Evolutionary conservation across 2,797 vertebrate genomes (phyloP), one percentile per base, ranked within the genome.

Genomic region (Mycteria americana): DNA sequence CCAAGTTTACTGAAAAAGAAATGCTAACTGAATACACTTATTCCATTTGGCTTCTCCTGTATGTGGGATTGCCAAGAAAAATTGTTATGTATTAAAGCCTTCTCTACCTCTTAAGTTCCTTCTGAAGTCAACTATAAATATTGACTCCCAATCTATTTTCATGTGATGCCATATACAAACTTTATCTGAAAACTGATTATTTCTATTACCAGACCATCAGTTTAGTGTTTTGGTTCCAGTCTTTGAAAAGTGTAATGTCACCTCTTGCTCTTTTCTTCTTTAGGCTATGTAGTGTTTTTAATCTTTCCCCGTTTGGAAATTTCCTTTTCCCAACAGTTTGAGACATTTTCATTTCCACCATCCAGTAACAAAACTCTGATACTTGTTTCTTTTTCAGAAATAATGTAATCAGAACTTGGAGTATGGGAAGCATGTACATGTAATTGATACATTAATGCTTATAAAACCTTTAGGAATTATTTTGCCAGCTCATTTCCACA

Each of bases 1-100:
- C 25, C 69, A 94, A 92, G 97, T 97, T 97, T 97, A 96, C 78
- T 89, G 84, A 94, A 87, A 93, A 93, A 89, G 24, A 95, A 94
- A 92, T 64, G 28, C 69, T 80, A 74, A 85, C 76, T 0, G 10
- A 79, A 89, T 70, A 65, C 18, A 35, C 18, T 81, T 73, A 87
- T 4, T 76, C 70, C 35, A 59, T 70, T 72, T 92, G 41, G 30
- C 65, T 91, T 78, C 85, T 91, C 51, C 65, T 79, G 23, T 23
- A 45, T 19, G 74, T 56, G 46, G 19, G 24, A 89, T 67, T 85
- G 56, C n/a, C 60, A 85, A 78, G 68, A 85, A 82, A 95, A 88
- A 77, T 23, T 53, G 67, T 64, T 80, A 65, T 27, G 46, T 31
- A 30, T 81, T 81, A 59, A 82, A 70, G 51, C 18, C 27, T 84